A percentile compares a stretch with the other conserved stretches of the same genome.
Conservation (phyloP, 2,888 invertebrate genomes). For the Drosophila kanekoi region DNA sequence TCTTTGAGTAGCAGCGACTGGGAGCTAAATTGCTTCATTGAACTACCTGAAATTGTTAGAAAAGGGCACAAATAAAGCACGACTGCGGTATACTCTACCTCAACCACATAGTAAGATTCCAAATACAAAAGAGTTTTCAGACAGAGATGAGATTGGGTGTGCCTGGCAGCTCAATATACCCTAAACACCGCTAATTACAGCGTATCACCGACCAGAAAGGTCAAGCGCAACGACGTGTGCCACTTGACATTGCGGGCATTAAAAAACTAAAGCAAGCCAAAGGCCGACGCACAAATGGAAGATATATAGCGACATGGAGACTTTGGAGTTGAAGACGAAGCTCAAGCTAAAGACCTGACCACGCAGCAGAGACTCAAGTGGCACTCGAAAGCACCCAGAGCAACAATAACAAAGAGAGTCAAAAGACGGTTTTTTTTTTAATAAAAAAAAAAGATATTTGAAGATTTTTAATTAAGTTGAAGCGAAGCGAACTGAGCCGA, state of each 20-base stretch:
- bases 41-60: too few relatives aligned
- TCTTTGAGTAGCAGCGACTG: too few relatives aligned
- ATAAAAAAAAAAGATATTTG: constrained; percentile 20
- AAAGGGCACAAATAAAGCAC: too few relatives aligned
- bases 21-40: too few relatives aligned
- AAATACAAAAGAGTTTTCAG: too few relatives aligned
- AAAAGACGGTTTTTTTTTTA: background rate
- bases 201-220: constrained; percentile 33
- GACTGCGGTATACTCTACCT: too few relatives aligned
- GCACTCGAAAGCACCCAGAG: constrained; percentile 19
- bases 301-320: constrained; percentile 3
- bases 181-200: background rate
- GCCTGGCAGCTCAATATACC: background rate
- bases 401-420: constrained; percentile 22
- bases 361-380: constrained; percentile 36
- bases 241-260: constrained; percentile 72
- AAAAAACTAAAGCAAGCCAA: constrained; percentile 39
- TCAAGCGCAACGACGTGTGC: constrained; percentile 39
- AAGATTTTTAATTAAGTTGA: constrained; percentile 56
- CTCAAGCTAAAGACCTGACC: constrained; percentile 24
- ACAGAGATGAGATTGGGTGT: too few relatives aligned
- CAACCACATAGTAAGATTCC: too few relatives aligned
- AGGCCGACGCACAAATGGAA: constrained; percentile 29
- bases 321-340: constrained; percentile 5
- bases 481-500: constrained; percentile 19